These are phyloP conservation scores for Trichomalopsis sarcophagae DNA, from an alignment of 1,140 invertebrate species.

Conservation along the genomic window DNA sequence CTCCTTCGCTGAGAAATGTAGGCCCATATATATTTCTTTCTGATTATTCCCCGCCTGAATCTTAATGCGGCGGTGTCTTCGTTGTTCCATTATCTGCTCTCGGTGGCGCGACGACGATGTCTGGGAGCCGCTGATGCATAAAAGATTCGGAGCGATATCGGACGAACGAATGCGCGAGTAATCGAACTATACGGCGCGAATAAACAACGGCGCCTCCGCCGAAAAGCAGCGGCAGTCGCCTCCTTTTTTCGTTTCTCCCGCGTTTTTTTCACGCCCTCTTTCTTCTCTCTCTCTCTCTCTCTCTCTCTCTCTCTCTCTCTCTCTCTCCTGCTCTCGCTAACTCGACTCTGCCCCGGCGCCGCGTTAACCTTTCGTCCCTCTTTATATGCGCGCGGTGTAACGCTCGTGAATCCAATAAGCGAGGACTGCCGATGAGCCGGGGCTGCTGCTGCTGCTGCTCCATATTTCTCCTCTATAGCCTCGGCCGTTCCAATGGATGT, in stretches of 20 bases:
- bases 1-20: not conserved
- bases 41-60: constrained; percentile 17
- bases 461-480: constrained; percentile 26
- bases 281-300: not conserved
- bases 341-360: not conserved
- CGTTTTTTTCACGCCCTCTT: not conserved
- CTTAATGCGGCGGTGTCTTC: constrained; percentile 5
- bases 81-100: constrained; percentile 31
- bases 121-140: constrained; percentile 25
- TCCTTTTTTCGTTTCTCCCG: not conserved
- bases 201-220: constrained; percentile 22
- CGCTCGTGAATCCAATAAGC: constrained; percentile 40
- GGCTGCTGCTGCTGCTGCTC: constrained; percentile 12
- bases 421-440: constrained; percentile 8
- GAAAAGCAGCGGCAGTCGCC: not conserved
- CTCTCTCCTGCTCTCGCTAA: not conserved
- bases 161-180: not conserved
- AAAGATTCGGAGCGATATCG: constrained; percentile 25
- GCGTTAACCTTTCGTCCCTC: not conserved
- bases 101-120: not conserved
- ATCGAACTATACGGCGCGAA: constrained; percentile 6
- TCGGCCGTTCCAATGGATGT: constrained; percentile 4
- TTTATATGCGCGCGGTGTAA: constrained; percentile 26
- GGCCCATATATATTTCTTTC: constrained; percentile 21
- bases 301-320: not conserved